phyloP scores from a whole-genome alignment of 2,113 vertebrate species.

The Gopherus evgoodei region DNA sequence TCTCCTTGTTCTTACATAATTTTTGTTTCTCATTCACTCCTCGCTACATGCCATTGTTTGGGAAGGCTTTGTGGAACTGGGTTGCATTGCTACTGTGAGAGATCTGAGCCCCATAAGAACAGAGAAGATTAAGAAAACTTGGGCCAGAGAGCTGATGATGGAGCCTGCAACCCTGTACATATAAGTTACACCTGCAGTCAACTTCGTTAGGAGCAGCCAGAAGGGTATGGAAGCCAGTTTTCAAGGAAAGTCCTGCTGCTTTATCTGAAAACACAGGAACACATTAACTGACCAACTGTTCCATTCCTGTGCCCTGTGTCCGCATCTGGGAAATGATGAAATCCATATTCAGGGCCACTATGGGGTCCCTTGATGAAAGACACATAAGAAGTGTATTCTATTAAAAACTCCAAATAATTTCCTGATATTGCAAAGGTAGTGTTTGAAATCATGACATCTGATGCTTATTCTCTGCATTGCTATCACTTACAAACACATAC shows the following conservation, averaged over 20 bases:
- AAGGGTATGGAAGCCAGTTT: not conserved
- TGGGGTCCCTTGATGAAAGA: not conserved
- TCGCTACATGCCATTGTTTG: not conserved
- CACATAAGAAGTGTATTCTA: not conserved
- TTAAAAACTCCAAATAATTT: not conserved
- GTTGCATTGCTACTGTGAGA: not conserved
- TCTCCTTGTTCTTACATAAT: not conserved
- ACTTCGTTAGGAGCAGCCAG: not conserved
- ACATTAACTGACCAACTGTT: not conserved
- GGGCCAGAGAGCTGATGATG: not conserved
- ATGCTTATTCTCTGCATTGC: not conserved
- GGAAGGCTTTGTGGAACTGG: not conserved
- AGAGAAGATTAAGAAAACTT: not conserved
- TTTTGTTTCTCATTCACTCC: not conserved
- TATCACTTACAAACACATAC: not conserved
- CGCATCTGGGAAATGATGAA: not conserved
- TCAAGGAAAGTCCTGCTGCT: not conserved
- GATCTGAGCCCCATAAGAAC: not conserved
- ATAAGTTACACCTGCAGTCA: not conserved
- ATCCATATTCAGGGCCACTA: rapidly evolving
- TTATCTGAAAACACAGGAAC: not conserved
- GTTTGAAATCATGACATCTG: not conserved
- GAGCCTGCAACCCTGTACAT: rapidly evolving
- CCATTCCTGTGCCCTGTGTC: not conserved
- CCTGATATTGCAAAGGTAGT: not conserved